Percentiles rank a stretch among this genome's conserved stretches.
phyloP scores from a whole-genome alignment of 2,797 vertebrate species.

The Brachyalestes nurse region DNA sequence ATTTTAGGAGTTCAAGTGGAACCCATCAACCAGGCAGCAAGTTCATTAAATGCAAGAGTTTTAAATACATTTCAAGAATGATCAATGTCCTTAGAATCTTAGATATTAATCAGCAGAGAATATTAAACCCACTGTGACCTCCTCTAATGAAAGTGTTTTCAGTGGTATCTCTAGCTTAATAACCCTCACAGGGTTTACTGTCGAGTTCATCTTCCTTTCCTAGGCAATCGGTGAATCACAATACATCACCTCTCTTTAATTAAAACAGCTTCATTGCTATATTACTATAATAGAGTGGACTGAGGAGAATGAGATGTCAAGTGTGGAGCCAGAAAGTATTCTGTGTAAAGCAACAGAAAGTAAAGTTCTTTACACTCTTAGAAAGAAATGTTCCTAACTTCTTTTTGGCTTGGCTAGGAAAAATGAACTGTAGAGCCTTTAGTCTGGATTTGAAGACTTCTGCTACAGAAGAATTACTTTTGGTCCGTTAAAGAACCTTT shows the following conservation, averaged over 20 bases:
- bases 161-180: constrained; percentile 27
- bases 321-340: neutral
- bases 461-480: too few species aligned
- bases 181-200: constrained; percentile 1
- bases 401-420: too few species aligned
- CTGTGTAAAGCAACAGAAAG: neutral
- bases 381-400: neutral
- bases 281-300: neutral
- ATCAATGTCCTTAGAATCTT: constrained; percentile 1
- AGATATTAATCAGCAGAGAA: constrained; percentile 39
- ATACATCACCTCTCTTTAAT: constrained; percentile 10
- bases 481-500: too few species aligned
- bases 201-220: neutral
- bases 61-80: constrained; percentile 24
- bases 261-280: neutral
- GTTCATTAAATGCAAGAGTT: constrained; percentile 27
- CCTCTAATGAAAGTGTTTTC: constrained; percentile 18
- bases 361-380: neutral
- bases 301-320: neutral
- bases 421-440: too few species aligned
- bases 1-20: constrained; percentile 32
- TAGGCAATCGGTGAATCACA: constrained; percentile 1
- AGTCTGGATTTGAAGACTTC: too few species aligned
- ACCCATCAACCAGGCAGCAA: constrained; percentile 18
- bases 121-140: constrained; percentile 7